Conservation (phyloP, 2,888 invertebrate genomes). For the Flexamia atlantica region DNA sequence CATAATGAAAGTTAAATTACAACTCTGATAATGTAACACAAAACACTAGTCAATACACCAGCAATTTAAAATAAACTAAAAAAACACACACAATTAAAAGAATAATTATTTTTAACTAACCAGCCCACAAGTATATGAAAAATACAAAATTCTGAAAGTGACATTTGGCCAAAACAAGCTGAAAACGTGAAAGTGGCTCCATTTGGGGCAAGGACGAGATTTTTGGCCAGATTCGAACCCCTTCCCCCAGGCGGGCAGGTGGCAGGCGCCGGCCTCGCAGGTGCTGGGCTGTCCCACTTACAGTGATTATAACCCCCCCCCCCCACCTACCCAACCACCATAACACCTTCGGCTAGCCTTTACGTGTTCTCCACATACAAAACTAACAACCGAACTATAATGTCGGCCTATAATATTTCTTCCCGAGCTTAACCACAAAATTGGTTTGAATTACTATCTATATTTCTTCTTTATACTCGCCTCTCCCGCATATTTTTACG, state of each 20-base stretch:
- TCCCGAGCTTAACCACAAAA: constrained; percentile 27
- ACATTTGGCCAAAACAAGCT: too few species aligned
- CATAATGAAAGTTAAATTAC: too few species aligned
- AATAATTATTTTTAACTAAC: too few species aligned
- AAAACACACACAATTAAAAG: too few species aligned
- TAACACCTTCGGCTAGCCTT: constrained; percentile 7
- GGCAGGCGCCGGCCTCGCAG: not conserved
- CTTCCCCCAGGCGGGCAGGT: constrained; percentile 3
- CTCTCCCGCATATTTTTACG: constrained; percentile 16
- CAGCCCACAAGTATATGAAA: too few species aligned
- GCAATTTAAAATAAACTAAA: too few species aligned
- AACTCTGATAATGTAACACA: too few species aligned
- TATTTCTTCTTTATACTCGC: constrained; percentile 36
- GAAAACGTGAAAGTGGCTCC: constrained; percentile 15
- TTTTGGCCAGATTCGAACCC: constrained; percentile 24
- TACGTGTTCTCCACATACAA: constrained; percentile 11
- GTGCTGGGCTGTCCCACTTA: constrained; percentile 11
- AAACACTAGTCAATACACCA: too few species aligned
- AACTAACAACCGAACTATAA: constrained; percentile 36
- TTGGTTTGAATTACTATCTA: constrained; percentile 25
- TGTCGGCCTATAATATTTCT: constrained; percentile 12
- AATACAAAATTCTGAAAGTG: too few species aligned
- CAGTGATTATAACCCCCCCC: constrained; percentile 15
- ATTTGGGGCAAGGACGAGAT: not conserved
- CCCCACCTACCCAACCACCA: too few species aligned